A percentile compares a stretch with the other conserved stretches of the same genome.
These are phyloP conservation scores for Eristalis tenax DNA, from an alignment of 2,888 invertebrate genomes.

Conservation along the genomic window DNA sequence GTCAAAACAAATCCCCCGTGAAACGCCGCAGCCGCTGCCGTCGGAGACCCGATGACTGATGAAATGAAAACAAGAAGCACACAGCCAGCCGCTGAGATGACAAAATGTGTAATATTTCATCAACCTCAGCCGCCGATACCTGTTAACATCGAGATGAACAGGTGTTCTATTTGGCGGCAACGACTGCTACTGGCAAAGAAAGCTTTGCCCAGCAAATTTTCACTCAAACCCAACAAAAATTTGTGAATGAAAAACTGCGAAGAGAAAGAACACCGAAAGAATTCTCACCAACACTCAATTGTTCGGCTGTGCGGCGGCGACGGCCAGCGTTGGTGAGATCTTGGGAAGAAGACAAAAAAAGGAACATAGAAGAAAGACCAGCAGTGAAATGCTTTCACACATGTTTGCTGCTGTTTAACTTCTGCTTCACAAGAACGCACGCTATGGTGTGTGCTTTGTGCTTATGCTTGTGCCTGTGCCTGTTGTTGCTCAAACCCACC, in stretches of 20 bases:
- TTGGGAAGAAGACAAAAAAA: slow-evolving; percentile 14
- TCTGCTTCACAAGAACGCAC: slow-evolving; percentile 12
- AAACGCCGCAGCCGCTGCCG: background rate
- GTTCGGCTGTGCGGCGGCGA: background rate
- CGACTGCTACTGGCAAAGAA: slow-evolving; percentile 29
- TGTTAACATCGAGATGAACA: slow-evolving; percentile 63
- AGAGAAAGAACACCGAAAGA: background rate
- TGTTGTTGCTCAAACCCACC: slow-evolving; percentile 29
- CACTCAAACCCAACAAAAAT: slow-evolving; percentile 31
- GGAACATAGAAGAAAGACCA: background rate
- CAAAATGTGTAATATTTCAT: slow-evolving; percentile 65
- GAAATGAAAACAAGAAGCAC: slow-evolving; percentile 31
- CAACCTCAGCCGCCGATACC: slow-evolving; percentile 50
- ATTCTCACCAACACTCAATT: slow-evolving; percentile 49
- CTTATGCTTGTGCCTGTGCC: background rate
- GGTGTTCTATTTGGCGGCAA: slow-evolving; percentile 49
- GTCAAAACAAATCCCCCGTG: slow-evolving; percentile 42
- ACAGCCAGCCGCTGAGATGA: slow-evolving; percentile 28
- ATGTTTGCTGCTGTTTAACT: slow-evolving; percentile 38
- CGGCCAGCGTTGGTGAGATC: slow-evolving; percentile 60
- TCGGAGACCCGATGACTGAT: background rate
- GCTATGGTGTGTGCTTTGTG: background rate
- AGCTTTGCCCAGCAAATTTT: slow-evolving; percentile 34
- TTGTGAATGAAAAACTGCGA: slow-evolving; percentile 57
- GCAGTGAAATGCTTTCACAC: slow-evolving; percentile 70